Evolutionary conservation across 64 coral and sea anemone genomes (phyloP).

Genomic region (Montipora efflorescens): DNA sequence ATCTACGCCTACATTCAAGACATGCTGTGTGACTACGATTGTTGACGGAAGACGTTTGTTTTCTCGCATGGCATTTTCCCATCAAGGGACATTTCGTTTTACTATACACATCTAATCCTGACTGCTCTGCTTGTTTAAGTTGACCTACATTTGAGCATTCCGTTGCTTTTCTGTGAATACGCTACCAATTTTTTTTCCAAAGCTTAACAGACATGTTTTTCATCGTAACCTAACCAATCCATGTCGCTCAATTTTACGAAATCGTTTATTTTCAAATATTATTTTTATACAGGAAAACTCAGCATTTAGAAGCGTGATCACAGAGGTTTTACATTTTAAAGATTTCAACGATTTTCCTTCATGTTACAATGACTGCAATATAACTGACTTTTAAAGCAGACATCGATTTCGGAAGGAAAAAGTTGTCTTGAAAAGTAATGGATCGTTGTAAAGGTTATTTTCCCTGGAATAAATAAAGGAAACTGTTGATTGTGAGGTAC

Average conservation of each 20-base stretch:
- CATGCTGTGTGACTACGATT: constrained; percentile 71
- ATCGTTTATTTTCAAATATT: neutral
- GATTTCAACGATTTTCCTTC: neutral
- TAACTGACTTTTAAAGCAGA: neutral
- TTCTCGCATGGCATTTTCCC: neutral
- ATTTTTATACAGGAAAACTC: constrained; percentile 8
- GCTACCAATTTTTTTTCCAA: neutral
- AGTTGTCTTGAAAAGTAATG: neutral
- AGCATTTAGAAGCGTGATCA: neutral
- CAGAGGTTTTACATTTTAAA: neutral
- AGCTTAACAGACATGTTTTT: too few species aligned
- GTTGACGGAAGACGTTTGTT: neutral
- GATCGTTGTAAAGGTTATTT: neutral
- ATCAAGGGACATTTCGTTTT: neutral
- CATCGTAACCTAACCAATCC: neutral
- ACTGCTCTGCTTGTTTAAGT: neutral
- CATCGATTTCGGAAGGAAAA: too few species aligned
- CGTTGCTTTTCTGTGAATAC: neutral
- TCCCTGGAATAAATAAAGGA: neutral
- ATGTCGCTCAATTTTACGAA: neutral
- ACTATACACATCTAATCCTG: neutral
- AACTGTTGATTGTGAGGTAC: neutral
- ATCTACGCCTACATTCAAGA: constrained; percentile 92
- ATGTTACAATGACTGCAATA: neutral
- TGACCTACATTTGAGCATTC: too few species aligned